Evolutionary conservation across 2,113 vertebrate species (phyloP).

Genomic region (Dinomys branickii): DNA sequence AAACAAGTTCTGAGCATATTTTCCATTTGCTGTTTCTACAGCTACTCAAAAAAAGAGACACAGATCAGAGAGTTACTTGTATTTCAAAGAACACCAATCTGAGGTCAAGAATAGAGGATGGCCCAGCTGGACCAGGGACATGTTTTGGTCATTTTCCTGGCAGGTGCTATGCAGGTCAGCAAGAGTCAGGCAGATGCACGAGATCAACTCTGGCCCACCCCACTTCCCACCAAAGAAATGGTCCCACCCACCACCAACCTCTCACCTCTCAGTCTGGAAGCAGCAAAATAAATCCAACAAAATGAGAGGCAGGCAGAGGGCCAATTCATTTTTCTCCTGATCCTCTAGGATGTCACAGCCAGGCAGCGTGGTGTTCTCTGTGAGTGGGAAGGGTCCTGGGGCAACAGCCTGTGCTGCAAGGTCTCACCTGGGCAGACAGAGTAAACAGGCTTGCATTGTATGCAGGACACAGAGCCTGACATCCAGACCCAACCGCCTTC

Average conservation of each 20-base stretch:
- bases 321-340: constrained; percentile 71
- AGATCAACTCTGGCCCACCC: neutral
- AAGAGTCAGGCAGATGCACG: neutral
- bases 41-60: constrained; percentile 82
- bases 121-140: neutral
- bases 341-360: neutral
- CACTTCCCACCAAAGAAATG: neutral
- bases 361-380: neutral
- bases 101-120: neutral
- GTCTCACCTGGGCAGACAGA: neutral
- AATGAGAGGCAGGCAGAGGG: constrained; percentile 62
- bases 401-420: neutral
- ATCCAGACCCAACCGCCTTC: neutral
- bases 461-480: neutral
- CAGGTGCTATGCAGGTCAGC: neutral
- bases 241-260: neutral
- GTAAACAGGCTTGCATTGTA: neutral
- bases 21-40: constrained; percentile 92
- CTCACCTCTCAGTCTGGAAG: constrained; percentile 82
- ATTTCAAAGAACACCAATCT: neutral
- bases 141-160: neutral
- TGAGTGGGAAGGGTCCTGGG: neutral
- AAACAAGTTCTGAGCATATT: constrained; percentile 95
- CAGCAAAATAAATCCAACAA: constrained; percentile 78
- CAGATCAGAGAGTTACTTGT: neutral